Conservation (phyloP, 2,113 vertebrate genomes). For the Uria aalge region DNA sequence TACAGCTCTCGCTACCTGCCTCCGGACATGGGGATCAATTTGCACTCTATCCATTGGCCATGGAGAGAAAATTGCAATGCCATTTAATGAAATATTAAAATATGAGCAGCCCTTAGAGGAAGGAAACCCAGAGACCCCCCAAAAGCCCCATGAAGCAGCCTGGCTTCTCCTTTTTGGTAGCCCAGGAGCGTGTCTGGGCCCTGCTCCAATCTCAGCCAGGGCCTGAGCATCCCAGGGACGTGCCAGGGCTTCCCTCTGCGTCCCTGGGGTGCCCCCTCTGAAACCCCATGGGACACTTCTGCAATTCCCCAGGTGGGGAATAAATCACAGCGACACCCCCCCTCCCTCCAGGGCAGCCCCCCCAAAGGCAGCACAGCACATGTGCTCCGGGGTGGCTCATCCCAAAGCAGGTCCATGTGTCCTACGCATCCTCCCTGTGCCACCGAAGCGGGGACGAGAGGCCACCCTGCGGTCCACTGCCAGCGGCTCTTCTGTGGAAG, state of each 20-base stretch:
- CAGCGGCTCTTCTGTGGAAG: conserved; percentile 21
- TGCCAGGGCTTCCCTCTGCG: neutral
- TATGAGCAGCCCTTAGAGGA: neutral
- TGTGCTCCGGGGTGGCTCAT: neutral
- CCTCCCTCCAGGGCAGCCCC: neutral
- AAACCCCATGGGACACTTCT: neutral
- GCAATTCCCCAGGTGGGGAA: neutral
- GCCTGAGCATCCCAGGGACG: neutral
- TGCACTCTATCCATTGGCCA: neutral
- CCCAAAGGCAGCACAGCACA: accelerated
- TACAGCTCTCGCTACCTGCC: accelerated
- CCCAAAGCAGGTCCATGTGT: neutral
- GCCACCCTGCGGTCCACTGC: neutral
- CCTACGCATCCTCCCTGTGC: accelerated
- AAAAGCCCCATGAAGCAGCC: neutral
- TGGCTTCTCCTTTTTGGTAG: neutral
- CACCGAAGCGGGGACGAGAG: neutral
- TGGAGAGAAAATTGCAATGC: neutral
- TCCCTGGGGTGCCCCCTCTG: neutral
- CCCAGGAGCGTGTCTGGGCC: neutral
- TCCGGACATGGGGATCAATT: neutral
- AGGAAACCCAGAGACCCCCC: neutral
- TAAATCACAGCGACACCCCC: accelerated
- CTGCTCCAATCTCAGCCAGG: neutral
- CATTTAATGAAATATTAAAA: neutral